A percentile compares a stretch with the other conserved stretches of the same genome.
phyloP scores from a whole-genome alignment of 2,888 invertebrate species.

The Sarcophaga rosellei region DNA sequence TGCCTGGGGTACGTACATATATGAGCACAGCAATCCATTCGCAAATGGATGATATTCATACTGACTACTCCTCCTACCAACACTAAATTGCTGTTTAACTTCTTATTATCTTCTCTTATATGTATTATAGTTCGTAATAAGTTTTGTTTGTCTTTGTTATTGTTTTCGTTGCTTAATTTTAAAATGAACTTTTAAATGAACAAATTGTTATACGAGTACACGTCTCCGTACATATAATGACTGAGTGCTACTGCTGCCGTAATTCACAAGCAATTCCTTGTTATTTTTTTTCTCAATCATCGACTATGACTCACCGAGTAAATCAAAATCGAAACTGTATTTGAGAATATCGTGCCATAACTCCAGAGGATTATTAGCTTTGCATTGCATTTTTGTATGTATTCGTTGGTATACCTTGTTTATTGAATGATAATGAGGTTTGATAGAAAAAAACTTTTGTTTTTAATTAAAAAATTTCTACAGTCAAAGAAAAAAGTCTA shows the following conservation, averaged over 20 bases:
- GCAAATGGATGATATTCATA: no score
- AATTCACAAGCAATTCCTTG: background rate
- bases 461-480: constrained; percentile 29
- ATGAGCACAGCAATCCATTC: no score
- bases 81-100: background rate
- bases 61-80: no score
- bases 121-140: background rate
- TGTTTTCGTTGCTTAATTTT: background rate
- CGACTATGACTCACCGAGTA: background rate
- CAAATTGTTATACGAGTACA: background rate
- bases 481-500: background rate
- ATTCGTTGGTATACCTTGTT: background rate
- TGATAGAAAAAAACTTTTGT: background rate
- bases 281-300: background rate
- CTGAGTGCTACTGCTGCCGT: background rate
- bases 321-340: background rate
- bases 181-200: background rate
- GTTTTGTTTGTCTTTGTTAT: background rate
- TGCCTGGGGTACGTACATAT: background rate
- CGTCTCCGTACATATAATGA: background rate
- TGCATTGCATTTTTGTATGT: background rate
- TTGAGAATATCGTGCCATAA: background rate
- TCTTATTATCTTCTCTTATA: background rate
- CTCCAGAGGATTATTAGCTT: background rate
- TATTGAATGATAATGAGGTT: background rate